These are phyloP conservation scores for Mythimna lalbum DNA, from an alignment of 2,888 invertebrate genomes.

Conservation along the genomic window DNA sequence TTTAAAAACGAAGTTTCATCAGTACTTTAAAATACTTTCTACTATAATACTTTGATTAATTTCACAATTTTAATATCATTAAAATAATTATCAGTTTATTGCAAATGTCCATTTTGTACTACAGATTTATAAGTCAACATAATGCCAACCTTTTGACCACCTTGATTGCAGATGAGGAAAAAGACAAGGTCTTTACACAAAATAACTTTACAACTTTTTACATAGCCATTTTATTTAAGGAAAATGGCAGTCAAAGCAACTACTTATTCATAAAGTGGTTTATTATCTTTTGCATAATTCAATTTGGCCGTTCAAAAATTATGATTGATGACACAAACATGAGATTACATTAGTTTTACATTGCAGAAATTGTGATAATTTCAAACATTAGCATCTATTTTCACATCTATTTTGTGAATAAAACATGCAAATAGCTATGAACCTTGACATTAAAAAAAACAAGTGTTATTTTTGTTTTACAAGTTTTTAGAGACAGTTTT, in stretches of 20 bases:
- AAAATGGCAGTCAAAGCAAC: slow-evolving; percentile 43
- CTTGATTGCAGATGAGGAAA: slow-evolving; percentile 38
- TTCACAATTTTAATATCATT: slow-evolving; percentile 59
- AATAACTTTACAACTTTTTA: slow-evolving; percentile 16
- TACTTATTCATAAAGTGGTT: background rate
- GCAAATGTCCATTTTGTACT: slow-evolving; percentile 63
- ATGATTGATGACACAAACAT: slow-evolving; percentile 18
- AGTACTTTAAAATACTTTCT: slow-evolving; percentile 69
- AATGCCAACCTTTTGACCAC: slow-evolving; percentile 48
- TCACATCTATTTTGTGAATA: slow-evolving; percentile 12
- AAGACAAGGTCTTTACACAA: slow-evolving; percentile 19
- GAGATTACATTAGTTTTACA: slow-evolving; percentile 17
- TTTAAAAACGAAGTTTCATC: slow-evolving; percentile 62
- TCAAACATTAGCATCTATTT: background rate
- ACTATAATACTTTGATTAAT: slow-evolving; percentile 71
- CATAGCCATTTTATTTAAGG: slow-evolving; percentile 41
- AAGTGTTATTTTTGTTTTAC: slow-evolving; percentile 1
- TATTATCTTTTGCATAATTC: slow-evolving; percentile 20
- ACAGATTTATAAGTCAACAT: slow-evolving; percentile 42
- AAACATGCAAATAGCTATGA: slow-evolving; percentile 41
- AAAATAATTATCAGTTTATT: slow-evolving; percentile 54
- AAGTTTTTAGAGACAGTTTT: background rate
- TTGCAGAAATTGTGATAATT: slow-evolving; percentile 11
- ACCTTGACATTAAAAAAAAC: slow-evolving; percentile 25
- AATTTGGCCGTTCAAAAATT: slow-evolving; percentile 30